A percentile compares a stretch with the other conserved stretches of the same genome.
These are phyloP conservation scores for Choreutis nemorana DNA, from an alignment of 2,888 invertebrate genomes.

Conservation along the genomic window DNA sequence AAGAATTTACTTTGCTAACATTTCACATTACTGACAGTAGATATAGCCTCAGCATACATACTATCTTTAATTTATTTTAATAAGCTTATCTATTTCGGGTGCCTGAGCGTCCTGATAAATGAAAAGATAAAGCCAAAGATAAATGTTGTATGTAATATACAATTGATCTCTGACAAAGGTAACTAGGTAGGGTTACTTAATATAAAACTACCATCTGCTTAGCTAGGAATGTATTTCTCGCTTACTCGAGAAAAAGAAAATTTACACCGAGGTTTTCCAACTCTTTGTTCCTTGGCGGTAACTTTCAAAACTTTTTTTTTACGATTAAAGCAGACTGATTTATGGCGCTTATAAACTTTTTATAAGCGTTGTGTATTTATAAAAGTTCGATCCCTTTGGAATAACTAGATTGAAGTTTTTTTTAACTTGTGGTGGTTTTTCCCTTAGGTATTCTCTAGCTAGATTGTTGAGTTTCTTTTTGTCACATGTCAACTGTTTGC, in stretches of 20 bases:
- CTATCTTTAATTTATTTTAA: too few species aligned
- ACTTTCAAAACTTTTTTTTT: slow-evolving; percentile 11
- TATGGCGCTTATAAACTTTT: slow-evolving; percentile 18
- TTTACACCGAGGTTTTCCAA: not conserved
- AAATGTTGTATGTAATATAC: too few species aligned
- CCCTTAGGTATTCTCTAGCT: too few species aligned
- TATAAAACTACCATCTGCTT: slow-evolving; percentile 21
- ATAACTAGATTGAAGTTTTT: slow-evolving; percentile 25
- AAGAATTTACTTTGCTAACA: too few species aligned
- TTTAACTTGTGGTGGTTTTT: slow-evolving; percentile 26
- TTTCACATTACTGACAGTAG: too few species aligned
- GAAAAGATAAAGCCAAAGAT: too few species aligned
- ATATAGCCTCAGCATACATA: too few species aligned
- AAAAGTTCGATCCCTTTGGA: slow-evolving; percentile 19
- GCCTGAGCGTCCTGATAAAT: too few species aligned
- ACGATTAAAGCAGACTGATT: slow-evolving; percentile 19
- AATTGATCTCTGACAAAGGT: slow-evolving; percentile 33
- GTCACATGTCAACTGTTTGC: too few species aligned
- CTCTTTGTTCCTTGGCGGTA: too few species aligned
- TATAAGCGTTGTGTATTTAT: slow-evolving; percentile 19
- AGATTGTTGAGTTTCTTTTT: too few species aligned
- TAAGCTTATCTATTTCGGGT: too few species aligned
- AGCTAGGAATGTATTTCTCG: slow-evolving; percentile 22
- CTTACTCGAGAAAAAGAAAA: slow-evolving; percentile 19
- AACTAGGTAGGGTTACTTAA: slow-evolving; percentile 36